Percentiles rank a stretch among this genome's conserved stretches.
Conservation (phyloP, 2,113 vertebrate species). For the Paraplagusia blochii region DNA sequence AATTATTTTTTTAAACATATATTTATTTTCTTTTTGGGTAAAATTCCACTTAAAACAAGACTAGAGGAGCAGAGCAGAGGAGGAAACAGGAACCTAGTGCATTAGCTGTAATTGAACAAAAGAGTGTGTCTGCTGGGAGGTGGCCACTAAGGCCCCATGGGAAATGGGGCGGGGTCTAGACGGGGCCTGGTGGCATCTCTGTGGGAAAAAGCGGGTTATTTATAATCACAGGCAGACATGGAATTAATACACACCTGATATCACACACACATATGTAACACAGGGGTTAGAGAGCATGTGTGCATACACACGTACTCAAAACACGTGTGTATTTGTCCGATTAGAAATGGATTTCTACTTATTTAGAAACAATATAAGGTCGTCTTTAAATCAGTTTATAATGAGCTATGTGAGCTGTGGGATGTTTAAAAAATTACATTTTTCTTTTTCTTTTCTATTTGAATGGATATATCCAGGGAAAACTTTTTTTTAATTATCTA, state of each 20-base stretch:
- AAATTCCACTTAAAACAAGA: constrained; percentile 99
- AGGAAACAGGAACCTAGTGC: constrained; percentile 95
- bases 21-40: constrained; percentile 87
- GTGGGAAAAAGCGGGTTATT: constrained; percentile 90
- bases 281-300: constrained; percentile 16
- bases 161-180: constrained; percentile 90
- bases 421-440: too few relatives aligned
- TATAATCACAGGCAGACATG: constrained; percentile 83
- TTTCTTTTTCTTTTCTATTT: too few relatives aligned
- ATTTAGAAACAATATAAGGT: too few relatives aligned
- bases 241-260: constrained; percentile 86
- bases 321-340: constrained; percentile 23
- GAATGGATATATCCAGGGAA: too few relatives aligned
- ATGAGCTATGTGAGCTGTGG: too few relatives aligned
- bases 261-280: constrained; percentile 86
- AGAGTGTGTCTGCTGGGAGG: constrained; percentile 95
- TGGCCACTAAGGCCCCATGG: constrained; percentile 85
- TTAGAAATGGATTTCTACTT: too few relatives aligned
- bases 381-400: too few relatives aligned
- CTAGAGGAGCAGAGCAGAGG: constrained; percentile 77
- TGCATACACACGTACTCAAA: constrained; percentile 33
- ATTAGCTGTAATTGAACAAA: constrained; percentile 99
- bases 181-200: constrained; percentile 91
- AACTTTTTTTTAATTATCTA: too few relatives aligned
- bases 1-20: constrained; percentile 67